Base-by-base conservation (phyloP, 2,797 vertebrate genomes). In the Hydrolagus colliei region DNA sequence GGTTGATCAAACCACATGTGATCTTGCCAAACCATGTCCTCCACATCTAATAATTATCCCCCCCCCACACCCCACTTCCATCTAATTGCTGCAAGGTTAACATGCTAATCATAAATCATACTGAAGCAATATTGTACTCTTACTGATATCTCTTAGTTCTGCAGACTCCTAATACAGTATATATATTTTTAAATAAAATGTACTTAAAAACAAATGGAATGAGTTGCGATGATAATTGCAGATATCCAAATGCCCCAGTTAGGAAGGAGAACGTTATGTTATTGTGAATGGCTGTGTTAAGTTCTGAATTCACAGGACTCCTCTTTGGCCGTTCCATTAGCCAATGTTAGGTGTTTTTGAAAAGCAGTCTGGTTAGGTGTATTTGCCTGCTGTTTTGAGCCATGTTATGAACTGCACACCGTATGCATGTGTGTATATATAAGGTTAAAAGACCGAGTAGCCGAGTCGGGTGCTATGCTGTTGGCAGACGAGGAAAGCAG, bases 401-500 rank as follows among this genome's bases (percentile, higher is more conserved):
- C 89, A 65, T 90, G 89, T 91, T 89, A 13, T 93, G 92, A 94
- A 92, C 88, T 87, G 90, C 92, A 88, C 91, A 89, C 88, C 92
- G 88, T 91, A 88, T 93, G 92, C 92, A 88, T 93, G 91, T 93
- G 91, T 93, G 91, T 93, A 91, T 93, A 88, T 91, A 89, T 89
- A 94, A 95, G 93, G 94, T 95, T 96, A 91, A 91, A 92, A 93
- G 87, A 90, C 92, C 93, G 85, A 91, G 88, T 96, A 92, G 94
- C 93, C 91, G 93, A 93, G 90, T 89, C 92, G 92, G 94, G 94
- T 89, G 92, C 92, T 89, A 88, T 89, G 92, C 93, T 95, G 93
- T 91, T 96, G 89, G 91, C 93, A 91, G 93, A 95, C 87, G 91
- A 95, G 90, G 95, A 94, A 91, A 92, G 94, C 94, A 94, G 93